Evolutionary conservation across 2,113 vertebrate species (phyloP).

Genomic region (Aphelocoma coerulescens): DNA sequence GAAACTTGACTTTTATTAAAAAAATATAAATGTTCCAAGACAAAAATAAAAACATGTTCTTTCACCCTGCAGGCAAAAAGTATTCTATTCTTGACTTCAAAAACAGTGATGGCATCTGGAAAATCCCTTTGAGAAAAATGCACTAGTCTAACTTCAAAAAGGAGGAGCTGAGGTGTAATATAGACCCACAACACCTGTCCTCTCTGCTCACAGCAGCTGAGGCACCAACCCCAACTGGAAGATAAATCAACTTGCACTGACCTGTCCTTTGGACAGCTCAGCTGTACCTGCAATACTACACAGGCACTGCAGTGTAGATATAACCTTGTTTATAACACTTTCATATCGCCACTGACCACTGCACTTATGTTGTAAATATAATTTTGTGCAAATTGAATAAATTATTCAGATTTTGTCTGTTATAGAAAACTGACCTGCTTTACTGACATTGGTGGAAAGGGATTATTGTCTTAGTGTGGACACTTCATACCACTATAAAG

Average conservation of each 20-base stretch:
- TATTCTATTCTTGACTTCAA: neutral
- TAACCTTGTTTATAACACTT: neutral
- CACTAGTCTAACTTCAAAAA: neutral
- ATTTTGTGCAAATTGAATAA: neutral
- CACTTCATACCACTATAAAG: neutral
- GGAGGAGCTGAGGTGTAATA: neutral
- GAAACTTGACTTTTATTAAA: neutral
- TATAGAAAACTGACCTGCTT: neutral
- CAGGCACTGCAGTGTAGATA: neutral
- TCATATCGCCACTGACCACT: neutral
- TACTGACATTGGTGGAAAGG: neutral
- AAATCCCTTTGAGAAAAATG: neutral
- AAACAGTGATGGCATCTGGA: fast-evolving
- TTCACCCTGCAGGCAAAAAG: neutral
- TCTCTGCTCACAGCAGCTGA: neutral
- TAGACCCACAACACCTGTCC: neutral
- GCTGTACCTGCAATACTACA: neutral
- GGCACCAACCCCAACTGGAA: neutral
- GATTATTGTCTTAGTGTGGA: neutral
- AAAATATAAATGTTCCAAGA: neutral
- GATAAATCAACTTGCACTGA: neutral
- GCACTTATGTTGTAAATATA: neutral
- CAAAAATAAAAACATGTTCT: neutral
- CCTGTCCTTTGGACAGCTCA: neutral
- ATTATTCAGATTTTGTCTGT: neutral